Conservation (phyloP, 1,140 invertebrate species). For the Chelonus insularis region DNA sequence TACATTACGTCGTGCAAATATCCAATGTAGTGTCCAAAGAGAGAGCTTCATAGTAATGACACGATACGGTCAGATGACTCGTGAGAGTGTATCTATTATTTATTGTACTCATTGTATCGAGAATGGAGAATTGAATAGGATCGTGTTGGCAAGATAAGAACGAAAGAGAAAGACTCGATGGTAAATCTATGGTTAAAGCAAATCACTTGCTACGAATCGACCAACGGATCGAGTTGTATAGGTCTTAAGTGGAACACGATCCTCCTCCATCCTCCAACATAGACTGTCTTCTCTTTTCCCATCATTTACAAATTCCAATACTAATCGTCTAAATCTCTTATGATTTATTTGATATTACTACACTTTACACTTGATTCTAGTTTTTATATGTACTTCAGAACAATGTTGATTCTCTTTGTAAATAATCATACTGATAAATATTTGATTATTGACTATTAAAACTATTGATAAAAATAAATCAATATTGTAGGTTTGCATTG, state of each 20-base stretch:
- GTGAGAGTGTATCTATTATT: conserved; percentile 35
- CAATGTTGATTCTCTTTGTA: no score
- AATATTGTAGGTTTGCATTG: no score
- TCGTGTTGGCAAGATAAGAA: conserved; percentile 23
- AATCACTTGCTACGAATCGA: not conserved
- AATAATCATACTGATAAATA: no score
- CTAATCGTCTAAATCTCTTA: not conserved
- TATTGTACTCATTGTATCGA: conserved; percentile 35
- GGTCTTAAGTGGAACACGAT: conserved; percentile 3
- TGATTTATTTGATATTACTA: not conserved
- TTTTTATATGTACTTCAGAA: not conserved
- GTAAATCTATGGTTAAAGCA: conserved; percentile 13
- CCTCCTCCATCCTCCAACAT: not conserved
- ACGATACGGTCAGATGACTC: conserved; percentile 30
- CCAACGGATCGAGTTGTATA: not conserved
- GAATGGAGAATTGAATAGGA: conserved; percentile 27
- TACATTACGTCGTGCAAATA: conserved; percentile 28
- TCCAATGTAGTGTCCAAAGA: conserved; percentile 14
- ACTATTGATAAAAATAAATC: no score
- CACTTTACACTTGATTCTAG: not conserved
- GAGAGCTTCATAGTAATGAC: conserved; percentile 29
- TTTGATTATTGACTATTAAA: no score
- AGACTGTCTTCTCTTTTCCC: not conserved
- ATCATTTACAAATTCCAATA: not conserved
- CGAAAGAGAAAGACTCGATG: not conserved